These are phyloP conservation scores for Drosophila subobscura DNA, from an alignment of 1,140 invertebrate genomes.

Conservation along the genomic window DNA sequence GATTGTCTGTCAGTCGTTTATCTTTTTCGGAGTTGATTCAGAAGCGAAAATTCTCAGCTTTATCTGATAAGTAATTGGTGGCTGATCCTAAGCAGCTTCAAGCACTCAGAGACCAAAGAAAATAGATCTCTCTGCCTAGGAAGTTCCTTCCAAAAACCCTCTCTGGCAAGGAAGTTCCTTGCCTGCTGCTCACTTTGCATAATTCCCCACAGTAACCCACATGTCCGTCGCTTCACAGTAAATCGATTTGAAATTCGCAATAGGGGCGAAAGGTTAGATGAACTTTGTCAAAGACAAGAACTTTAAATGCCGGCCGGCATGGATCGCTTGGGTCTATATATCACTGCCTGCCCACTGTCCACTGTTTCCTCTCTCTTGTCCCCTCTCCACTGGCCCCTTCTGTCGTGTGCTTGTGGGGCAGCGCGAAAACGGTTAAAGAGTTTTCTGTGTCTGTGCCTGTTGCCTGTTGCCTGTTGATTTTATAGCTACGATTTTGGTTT, in stretches of 20 bases:
- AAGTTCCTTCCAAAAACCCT: too few species aligned
- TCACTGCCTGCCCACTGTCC: neutral
- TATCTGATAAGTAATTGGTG: too few species aligned
- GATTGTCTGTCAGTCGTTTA: too few species aligned
- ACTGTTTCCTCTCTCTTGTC: neutral
- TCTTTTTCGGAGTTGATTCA: neutral
- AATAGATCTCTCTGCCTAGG: too few species aligned
- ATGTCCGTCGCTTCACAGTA: conserved; percentile 55
- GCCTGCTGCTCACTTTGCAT: too few species aligned
- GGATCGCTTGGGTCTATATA: conserved; percentile 16
- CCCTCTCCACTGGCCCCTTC: too few species aligned
- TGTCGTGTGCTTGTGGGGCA: conserved; percentile 22
- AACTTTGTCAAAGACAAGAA: conserved; percentile 54
- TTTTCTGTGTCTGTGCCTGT: conserved; percentile 22
- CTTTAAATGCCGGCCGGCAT: conserved; percentile 45
- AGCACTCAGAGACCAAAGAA: too few species aligned
- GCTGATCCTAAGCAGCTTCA: too few species aligned
- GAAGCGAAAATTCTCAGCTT: too few species aligned
- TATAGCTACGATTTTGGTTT: conserved; percentile 73
- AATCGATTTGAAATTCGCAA: conserved; percentile 72
- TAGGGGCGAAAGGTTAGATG: conserved; percentile 64
- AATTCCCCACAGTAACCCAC: conserved; percentile 43
- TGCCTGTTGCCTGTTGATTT: conserved; percentile 53
- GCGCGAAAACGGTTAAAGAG: conserved; percentile 59
- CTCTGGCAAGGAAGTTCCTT: too few species aligned